These are phyloP conservation scores for Arenaria interpres DNA, from an alignment of 2,113 vertebrate genomes.

Conservation along the genomic window DNA sequence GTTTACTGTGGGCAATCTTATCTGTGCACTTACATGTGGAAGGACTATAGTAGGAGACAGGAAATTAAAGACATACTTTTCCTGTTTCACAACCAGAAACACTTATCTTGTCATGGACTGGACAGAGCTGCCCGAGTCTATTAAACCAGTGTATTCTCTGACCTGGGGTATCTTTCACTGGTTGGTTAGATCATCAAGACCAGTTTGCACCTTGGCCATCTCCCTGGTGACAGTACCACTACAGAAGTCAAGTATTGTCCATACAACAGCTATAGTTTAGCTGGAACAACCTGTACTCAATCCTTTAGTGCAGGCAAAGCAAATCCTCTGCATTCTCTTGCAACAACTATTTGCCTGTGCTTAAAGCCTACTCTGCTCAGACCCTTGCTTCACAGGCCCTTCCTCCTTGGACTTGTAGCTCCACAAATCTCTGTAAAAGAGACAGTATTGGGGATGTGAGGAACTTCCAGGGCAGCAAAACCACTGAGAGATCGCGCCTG, in stretches of 20 bases:
- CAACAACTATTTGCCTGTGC: not conserved
- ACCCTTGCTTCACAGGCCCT: not conserved
- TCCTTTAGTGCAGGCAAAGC: not conserved
- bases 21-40: not conserved
- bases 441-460: not conserved
- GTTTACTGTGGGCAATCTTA: not conserved
- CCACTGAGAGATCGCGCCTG: fast-evolving
- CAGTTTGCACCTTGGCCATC: not conserved
- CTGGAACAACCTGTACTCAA: not conserved
- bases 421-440: not conserved
- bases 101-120: not conserved
- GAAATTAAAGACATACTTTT: not conserved
- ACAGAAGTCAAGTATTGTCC: not conserved
- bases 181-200: not conserved
- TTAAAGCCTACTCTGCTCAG: not conserved
- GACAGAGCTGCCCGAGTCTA: not conserved
- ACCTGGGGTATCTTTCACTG: not conserved
- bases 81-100: not conserved
- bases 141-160: not conserved
- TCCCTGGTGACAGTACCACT: not conserved
- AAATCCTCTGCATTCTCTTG: not conserved
- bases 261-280: not conserved
- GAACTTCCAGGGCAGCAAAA: not conserved
- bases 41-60: not conserved
- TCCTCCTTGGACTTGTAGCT: not conserved